Evolutionary conservation across 2,888 invertebrate genomes (phyloP), one percentile per base, ranked within the genome.

Genomic region (Idaea dimidiata): DNA sequence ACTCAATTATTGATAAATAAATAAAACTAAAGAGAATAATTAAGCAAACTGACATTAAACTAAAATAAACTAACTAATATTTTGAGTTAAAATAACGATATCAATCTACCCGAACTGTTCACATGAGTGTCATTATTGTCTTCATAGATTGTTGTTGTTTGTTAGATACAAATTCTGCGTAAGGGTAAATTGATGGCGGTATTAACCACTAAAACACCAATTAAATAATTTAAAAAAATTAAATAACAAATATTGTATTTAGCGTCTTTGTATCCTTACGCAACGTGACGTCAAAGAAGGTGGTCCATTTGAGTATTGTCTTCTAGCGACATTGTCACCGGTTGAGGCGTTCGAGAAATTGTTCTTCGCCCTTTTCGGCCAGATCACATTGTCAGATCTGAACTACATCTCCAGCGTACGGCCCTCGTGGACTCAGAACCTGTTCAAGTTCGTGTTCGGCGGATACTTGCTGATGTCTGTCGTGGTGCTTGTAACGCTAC

Each of bases 381-480:
- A 99, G 93, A 98, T 96, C 78, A 96, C 96, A 75, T 95, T 96
- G 88, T 95, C 96, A 87, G 96, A 97, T 92, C 94, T 97, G 83
- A 96, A 95, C 93, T 95, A 95, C 92, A 93, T 94, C 89, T 94
- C 94, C 73, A 90, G 90, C 79, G 88, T 93, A 83, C 95, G 97
- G 82, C 96, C 97, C 66, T 93, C 93, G 80, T 97, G 97, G 97
- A 97, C 97, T 72, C 95, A 96, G 91, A 95, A 95, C 91, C 95
- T 97, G 81, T 97, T 97, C 94, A 97, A 97, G 94, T 93, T 97
- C 87, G 96, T 98, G 81, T 99, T 99, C 93, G 99, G 98, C 80
- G 95, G 97, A 89, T 99, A 99, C 95, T 96, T 99, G 95, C 95
- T 99, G 95, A 98, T 99, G 89, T 98, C 98, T 77, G 96, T 99